phyloP scores from a whole-genome alignment of 1,140 invertebrate species.

The Lethrus apterus region DNA sequence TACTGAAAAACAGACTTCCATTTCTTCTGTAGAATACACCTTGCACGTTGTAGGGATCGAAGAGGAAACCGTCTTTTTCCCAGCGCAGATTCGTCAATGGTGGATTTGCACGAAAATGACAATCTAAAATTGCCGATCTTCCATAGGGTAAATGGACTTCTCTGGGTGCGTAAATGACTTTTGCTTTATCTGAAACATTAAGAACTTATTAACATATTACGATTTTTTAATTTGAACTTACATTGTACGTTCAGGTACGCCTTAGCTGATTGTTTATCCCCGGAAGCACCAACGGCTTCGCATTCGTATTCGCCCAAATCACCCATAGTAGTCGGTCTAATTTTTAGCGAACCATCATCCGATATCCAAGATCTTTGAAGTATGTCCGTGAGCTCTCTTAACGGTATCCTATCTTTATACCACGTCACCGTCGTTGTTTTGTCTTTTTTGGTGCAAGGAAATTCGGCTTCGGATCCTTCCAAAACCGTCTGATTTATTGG shows the following conservation, averaged over 20 bases:
- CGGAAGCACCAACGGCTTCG: constrained; percentile 71
- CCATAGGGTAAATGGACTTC: constrained; percentile 83
- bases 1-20: constrained; percentile 73
- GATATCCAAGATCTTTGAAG: constrained; percentile 51
- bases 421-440: constrained; percentile 57
- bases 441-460: constrained; percentile 72
- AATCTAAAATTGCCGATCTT: constrained; percentile 84
- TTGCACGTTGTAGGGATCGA: constrained; percentile 83
- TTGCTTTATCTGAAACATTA: constrained; percentile 71
- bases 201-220: too few species aligned
- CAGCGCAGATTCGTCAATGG: constrained; percentile 86
- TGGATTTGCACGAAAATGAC: constrained; percentile 89
- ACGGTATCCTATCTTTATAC: constrained; percentile 59
- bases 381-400: constrained; percentile 57
- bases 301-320: constrained; percentile 88
- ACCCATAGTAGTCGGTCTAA: constrained; percentile 65
- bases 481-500: constrained; percentile 83
- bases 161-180: constrained; percentile 81
- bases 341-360: constrained; percentile 66
- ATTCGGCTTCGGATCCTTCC: constrained; percentile 74
- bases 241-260: constrained; percentile 94
- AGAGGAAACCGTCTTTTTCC: constrained; percentile 89
- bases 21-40: constrained; percentile 80
- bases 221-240: constrained; percentile 48
- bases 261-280: constrained; percentile 72